phyloP scores from a whole-genome alignment of 2,113 vertebrate genomes.

The Myiozetetes cayanensis region DNA sequence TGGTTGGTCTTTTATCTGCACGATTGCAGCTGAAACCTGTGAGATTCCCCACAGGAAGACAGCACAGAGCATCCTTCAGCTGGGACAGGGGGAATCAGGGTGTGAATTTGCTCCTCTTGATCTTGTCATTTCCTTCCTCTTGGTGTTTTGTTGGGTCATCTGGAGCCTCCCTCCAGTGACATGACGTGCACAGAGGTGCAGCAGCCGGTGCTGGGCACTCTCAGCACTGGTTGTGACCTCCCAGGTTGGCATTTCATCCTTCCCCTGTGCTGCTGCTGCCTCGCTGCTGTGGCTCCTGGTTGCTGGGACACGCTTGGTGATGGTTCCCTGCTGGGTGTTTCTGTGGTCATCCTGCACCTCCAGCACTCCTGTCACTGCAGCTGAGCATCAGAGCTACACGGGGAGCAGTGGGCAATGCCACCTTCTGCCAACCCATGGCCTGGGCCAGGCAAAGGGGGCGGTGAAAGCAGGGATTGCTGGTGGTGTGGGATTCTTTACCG shows the following conservation, averaged over 20 bases:
- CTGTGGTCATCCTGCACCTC: not conserved
- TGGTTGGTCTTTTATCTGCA: not conserved
- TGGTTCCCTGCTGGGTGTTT: not conserved
- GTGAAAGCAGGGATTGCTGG: not conserved
- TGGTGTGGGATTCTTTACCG: not conserved
- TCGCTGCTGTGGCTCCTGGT: not conserved
- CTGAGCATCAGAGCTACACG: not conserved
- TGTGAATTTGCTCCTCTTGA: not conserved
- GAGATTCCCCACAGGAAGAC: not conserved
- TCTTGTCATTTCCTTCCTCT: not conserved
- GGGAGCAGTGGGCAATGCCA: not conserved
- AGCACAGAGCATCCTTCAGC: not conserved
- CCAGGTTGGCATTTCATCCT: not conserved
- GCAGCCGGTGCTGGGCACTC: not conserved
- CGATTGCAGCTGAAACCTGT: not conserved
- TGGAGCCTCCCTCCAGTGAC: not conserved
- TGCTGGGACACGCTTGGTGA: not conserved
- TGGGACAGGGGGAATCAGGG: not conserved
- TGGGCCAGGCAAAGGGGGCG: not conserved
- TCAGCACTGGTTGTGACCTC: not conserved
- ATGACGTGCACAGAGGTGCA: not conserved
- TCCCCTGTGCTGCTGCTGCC: not conserved
- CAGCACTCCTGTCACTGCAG: not conserved
- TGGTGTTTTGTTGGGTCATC: fast-evolving
- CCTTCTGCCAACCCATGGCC: not conserved